These are phyloP conservation scores for Apostichopus parvimensis DNA, from an alignment of 35 echinoderm and acorn worm genomes.

Conservation along the genomic window DNA sequence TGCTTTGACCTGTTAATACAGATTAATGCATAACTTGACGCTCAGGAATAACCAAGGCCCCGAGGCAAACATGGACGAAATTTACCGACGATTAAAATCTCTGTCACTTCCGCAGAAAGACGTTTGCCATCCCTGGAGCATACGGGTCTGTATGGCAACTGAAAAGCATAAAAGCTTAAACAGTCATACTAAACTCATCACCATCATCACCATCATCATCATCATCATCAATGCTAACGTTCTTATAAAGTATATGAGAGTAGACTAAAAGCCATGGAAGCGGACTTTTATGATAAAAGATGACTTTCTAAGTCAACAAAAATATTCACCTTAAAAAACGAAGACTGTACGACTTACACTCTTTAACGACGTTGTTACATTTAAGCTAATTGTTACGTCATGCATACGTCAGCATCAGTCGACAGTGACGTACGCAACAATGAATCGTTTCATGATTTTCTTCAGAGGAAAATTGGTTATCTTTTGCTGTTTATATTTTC, in stretches of 20 bases:
- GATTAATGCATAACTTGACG: background rate
- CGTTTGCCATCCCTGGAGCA: background rate
- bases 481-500: background rate
- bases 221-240: too few relatives aligned
- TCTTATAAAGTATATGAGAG: too few relatives aligned
- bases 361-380: too few relatives aligned
- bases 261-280: too few relatives aligned
- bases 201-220: too few relatives aligned
- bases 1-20: background rate
- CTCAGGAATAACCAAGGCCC: background rate
- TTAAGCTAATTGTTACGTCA: too few relatives aligned
- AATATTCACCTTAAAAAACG: too few relatives aligned
- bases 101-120: background rate
- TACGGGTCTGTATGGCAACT: background rate
- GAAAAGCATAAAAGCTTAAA: too few relatives aligned
- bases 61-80: background rate
- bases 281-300: too few relatives aligned
- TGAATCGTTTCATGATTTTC: background rate
- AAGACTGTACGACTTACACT: too few relatives aligned
- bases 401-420: background rate
- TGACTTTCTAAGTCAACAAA: too few relatives aligned
- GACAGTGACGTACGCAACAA: background rate
- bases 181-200: too few relatives aligned
- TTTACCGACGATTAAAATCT: background rate
- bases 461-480: background rate